Conservation (phyloP, 2,888 invertebrate species). For the Pandemis heparana region DNA sequence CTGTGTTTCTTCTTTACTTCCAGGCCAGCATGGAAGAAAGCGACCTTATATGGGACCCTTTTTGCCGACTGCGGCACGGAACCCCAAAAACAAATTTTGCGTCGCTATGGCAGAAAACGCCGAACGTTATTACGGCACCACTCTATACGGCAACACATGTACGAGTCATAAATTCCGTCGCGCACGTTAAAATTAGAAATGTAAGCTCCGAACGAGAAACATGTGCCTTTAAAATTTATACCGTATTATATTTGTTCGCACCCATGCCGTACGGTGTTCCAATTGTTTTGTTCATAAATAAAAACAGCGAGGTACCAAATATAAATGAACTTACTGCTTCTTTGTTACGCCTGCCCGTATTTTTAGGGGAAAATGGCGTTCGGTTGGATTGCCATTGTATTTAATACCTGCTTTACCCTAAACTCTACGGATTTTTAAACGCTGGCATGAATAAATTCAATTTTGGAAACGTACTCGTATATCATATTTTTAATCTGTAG, state of each 20-base stretch:
- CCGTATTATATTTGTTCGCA: conserved; percentile 67
- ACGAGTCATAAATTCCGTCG: conserved; percentile 76
- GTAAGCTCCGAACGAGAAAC: conserved; percentile 75
- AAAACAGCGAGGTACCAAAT: conserved; percentile 51
- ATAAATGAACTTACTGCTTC: conserved; percentile 51
- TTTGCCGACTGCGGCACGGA: no score
- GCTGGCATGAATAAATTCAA: neutral
- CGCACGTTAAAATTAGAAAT: conserved; percentile 83
- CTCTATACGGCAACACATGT: conserved; percentile 80
- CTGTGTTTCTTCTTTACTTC: no score
- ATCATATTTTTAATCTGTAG: neutral
- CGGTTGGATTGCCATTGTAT: conserved; percentile 44
- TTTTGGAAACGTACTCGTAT: neutral
- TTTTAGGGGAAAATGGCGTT: conserved; percentile 49
- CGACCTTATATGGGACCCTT: no score
- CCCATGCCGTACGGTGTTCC: conserved; percentile 52
- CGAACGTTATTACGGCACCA: conserved; percentile 72
- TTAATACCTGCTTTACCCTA: neutral
- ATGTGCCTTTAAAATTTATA: conserved; percentile 80
- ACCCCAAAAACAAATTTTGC: conserved; percentile 57
- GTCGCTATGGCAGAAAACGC: conserved; percentile 55
- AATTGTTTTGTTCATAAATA: conserved; percentile 60
- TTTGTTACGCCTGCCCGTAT: conserved; percentile 52
- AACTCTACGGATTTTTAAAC: neutral
- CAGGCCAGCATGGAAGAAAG: no score